Evolutionary conservation across 2,797 vertebrate genomes (phyloP).

Genomic region (Heliangelus exortis): DNA sequence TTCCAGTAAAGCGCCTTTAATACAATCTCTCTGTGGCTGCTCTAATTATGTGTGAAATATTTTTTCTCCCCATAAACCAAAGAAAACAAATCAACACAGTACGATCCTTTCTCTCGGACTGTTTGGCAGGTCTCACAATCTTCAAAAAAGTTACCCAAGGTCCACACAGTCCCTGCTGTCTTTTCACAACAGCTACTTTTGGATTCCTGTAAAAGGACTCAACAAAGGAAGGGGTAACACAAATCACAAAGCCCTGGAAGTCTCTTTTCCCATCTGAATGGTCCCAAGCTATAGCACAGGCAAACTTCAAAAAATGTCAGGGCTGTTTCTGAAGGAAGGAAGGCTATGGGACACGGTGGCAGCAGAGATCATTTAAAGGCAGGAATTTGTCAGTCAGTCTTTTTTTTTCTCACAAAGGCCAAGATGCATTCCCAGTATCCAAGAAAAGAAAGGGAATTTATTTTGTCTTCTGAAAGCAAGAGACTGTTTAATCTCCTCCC

Average conservation of each 20-base stretch:
- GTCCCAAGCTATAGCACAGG: not conserved
- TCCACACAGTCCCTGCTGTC: slow-evolving; percentile 53
- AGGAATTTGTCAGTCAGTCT: not conserved
- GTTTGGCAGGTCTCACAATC: slow-evolving; percentile 57
- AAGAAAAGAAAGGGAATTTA: not conserved
- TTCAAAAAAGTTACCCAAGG: slow-evolving; percentile 56
- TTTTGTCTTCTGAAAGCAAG: not conserved
- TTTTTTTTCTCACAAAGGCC: not conserved
- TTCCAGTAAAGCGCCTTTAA: slow-evolving; percentile 82
- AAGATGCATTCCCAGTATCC: not conserved
- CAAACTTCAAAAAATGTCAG: not conserved
- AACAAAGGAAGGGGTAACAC: slow-evolving; percentile 57
- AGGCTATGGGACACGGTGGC: not conserved
- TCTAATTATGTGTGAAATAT: slow-evolving; percentile 85
- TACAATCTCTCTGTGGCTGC: slow-evolving; percentile 78
- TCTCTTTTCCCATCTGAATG: not conserved
- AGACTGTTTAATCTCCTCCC: not conserved
- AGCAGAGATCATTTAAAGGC: not conserved
- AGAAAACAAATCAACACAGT: slow-evolving; percentile 83
- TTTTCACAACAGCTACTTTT: slow-evolving; percentile 55
- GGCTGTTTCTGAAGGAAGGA: not conserved
- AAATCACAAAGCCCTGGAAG: slow-evolving; percentile 42
- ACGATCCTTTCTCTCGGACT: slow-evolving; percentile 73
- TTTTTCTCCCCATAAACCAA: slow-evolving; percentile 77
- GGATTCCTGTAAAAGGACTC: slow-evolving; percentile 35